Conservation (phyloP, 1,140 invertebrate species). For the Drosophila rhopaloa region DNA sequence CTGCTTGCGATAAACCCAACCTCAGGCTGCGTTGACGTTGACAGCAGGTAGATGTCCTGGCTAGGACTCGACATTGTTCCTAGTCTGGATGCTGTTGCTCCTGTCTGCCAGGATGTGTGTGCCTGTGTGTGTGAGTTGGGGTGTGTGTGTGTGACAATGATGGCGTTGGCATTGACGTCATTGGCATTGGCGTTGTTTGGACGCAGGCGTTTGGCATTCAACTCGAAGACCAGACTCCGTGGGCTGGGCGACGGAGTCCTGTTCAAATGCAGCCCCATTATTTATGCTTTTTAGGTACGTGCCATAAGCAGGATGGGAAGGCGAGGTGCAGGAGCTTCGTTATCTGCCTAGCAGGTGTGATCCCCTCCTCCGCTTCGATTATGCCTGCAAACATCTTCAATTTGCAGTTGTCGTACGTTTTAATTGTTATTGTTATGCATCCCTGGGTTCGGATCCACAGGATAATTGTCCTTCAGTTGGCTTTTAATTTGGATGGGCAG, state of each 20-base stretch:
- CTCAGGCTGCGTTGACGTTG: constrained; percentile 22
- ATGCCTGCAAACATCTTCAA: constrained; percentile 71
- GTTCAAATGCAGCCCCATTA: constrained; percentile 62
- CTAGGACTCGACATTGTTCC: constrained; percentile 54
- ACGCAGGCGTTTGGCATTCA: constrained; percentile 70
- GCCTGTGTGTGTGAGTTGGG: background rate
- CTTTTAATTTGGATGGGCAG: constrained; percentile 57
- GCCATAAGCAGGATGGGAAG: constrained; percentile 4
- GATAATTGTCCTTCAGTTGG: constrained; percentile 64
- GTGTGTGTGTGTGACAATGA: constrained; percentile 59
- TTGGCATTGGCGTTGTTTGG: constrained; percentile 70
- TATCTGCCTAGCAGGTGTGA: constrained; percentile 25
- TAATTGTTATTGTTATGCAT: constrained; percentile 81
- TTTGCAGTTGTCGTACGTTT: constrained; percentile 81
- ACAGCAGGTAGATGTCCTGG: constrained; percentile 50
- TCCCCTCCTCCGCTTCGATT: constrained; percentile 4
- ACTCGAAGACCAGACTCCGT: constrained; percentile 32
- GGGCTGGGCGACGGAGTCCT: background rate
- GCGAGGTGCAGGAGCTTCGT: constrained; percentile 14
- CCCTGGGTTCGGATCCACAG: constrained; percentile 26
- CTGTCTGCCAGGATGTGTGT: constrained; percentile 17
- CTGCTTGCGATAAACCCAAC: constrained; percentile 6
- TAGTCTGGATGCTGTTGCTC: constrained; percentile 34
- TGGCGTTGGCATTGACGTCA: constrained; percentile 75
- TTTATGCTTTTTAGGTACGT: constrained; percentile 78